Percentiles rank a stretch among this genome's conserved stretches.
These are phyloP conservation scores for Acanthornis magna DNA, from an alignment of 2,797 vertebrate genomes.

Conservation along the genomic window DNA sequence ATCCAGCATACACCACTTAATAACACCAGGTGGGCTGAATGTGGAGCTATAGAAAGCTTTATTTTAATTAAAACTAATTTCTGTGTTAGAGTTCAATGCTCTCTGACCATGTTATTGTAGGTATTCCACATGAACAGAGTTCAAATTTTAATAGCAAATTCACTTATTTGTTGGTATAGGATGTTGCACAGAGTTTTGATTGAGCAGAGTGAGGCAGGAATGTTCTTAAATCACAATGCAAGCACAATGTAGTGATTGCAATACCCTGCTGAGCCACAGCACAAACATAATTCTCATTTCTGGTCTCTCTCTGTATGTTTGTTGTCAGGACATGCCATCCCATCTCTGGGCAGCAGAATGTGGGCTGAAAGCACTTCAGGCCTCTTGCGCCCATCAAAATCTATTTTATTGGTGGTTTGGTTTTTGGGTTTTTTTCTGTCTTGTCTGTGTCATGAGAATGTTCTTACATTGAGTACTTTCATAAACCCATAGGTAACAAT, in stretches of 20 bases:
- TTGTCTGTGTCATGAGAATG: background rate
- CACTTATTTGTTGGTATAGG: background rate
- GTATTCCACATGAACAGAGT: background rate
- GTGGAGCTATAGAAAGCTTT: background rate
- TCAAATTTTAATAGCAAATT: background rate
- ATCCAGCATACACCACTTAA: constrained; percentile 81
- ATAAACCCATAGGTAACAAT: background rate
- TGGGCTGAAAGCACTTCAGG: background rate
- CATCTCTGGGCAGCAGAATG: background rate
- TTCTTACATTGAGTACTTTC: background rate
- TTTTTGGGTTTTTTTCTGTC: background rate
- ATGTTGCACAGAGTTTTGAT: background rate
- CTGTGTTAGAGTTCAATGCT: background rate
- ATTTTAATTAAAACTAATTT: background rate
- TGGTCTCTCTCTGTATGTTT: background rate
- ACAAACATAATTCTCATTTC: background rate
- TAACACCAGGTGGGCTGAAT: constrained; percentile 81
- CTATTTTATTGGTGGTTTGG: background rate
- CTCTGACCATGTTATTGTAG: background rate
- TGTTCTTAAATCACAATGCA: background rate
- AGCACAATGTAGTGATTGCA: background rate
- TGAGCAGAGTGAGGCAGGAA: background rate
- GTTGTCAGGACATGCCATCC: background rate
- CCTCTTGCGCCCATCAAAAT: background rate
- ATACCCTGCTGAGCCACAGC: background rate